phyloP scores from a whole-genome alignment of 2,888 invertebrate species.

The Nymphalis urticae region DNA sequence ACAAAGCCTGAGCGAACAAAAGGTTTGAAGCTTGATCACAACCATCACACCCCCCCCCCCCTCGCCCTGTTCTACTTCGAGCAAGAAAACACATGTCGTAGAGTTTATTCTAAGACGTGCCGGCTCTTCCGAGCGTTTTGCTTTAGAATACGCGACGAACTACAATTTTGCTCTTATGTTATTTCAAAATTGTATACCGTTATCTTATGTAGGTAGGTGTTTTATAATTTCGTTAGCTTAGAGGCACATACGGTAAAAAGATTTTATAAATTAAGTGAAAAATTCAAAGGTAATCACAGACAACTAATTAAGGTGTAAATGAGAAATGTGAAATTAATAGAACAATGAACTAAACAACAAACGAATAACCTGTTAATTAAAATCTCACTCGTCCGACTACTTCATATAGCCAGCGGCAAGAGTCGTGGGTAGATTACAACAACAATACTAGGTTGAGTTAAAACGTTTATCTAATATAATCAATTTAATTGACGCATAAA shows the following conservation, averaged over 20 bases:
- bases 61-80: slow-evolving; percentile 25
- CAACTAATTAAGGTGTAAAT: too few relatives aligned
- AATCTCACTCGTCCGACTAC: too few relatives aligned
- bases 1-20: slow-evolving; percentile 35
- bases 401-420: too few relatives aligned
- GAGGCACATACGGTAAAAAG: background rate
- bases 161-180: background rate
- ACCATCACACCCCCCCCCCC: slow-evolving; percentile 12
- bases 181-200: slow-evolving; percentile 4
- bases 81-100: slow-evolving; percentile 30
- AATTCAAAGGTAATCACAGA: background rate
- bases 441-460: too few relatives aligned
- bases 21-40: slow-evolving; percentile 34
- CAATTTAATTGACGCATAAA: too few relatives aligned
- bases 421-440: too few relatives aligned
- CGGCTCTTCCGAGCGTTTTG: slow-evolving; percentile 21
- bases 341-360: too few relatives aligned
- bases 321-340: too few relatives aligned
- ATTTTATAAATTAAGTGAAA: background rate
- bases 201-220: background rate
- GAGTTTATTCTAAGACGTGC: slow-evolving; percentile 30
- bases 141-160: slow-evolving; percentile 6
- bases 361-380: too few relatives aligned
- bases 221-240: background rate
- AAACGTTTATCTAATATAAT: too few relatives aligned